Evolutionary conservation across 1,140 invertebrate species (phyloP), one percentile per base, ranked within the genome.

Genomic region (Venustaconcha ellipsiformis): DNA sequence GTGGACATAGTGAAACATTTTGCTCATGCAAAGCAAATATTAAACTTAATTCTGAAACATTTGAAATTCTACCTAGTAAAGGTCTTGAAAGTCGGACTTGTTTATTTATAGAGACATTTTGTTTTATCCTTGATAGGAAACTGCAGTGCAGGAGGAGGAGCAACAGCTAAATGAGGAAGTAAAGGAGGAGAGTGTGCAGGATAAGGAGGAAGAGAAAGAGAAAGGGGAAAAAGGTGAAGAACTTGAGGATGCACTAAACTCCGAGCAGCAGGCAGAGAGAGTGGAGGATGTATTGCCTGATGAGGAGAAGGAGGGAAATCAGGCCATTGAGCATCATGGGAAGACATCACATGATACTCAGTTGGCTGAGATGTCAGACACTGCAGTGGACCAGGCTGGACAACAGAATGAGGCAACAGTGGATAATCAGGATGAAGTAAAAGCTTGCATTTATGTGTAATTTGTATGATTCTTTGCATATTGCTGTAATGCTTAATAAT

Each of bases 381-480:
- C 74, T 55, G 82, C 84, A 8, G 66, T 86, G 71, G 83, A 86
- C 65, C 58, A 78, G 14, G 83, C 82, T 26, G 86, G 82, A 18
- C 37, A 37, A 37, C 37, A 37, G 37, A 37, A 37, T 37, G 67
- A 79, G 14, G 74, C 73, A 18, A 70, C 77, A 67, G 83, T 89
- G 64, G 83, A 86, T 37, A 69, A 83, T 26, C 83, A 90, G 67
- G 80, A 89, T 65, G 86, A 90, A 74, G 87, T 80, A 74, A 76
- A 71, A 90, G 91, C n/a, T 48, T 71, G 18, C 8, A 69, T n/a
- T 18, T 18, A 3, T 13, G 17, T 56, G n/a, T 67, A 26, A 14
- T 37, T 8, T 6, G 37, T 37, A 37, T 37, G 37, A 37, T 37
- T 37, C 4, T 37, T 4, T 37, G 8, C 37, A 37, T 6, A 37